Evolutionary conservation across 2,113 vertebrate genomes (phyloP), one percentile per base, ranked within the genome.

Genomic region (Sclerurus mexicanus): DNA sequence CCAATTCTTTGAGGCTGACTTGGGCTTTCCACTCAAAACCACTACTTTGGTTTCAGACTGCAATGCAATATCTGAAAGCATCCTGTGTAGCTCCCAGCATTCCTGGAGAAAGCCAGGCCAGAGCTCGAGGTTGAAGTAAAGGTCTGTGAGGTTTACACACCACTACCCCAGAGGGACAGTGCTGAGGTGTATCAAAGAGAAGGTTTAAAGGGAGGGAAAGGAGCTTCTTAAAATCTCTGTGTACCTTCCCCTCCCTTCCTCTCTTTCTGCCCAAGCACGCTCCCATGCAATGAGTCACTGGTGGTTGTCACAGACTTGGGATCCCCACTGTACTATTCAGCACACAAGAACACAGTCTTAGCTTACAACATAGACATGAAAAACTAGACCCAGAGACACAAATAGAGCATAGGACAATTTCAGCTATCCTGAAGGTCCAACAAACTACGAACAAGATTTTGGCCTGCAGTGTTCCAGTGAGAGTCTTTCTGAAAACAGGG

Each of bases 1-100:
- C 83, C 90, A 72, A 8, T 93, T 97, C 89, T 94, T 95, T 92
- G 95, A 95, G 95, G 52, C 88, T 80, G 90, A 93, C 93, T 78
- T 83, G 85, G 58, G 85, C 97, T 97, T 97, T 96, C 94, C 92
- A 94, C 81, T 96, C 53, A 0, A 77, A 91, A 93, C 82, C 81
- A 79, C 85, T 88, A 74, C 76, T 81, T 76, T 67, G 60, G 44
- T 59, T 91, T 96, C 86, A 72, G 75, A 91, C 66, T 67, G 72
- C 89, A 94, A 93, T n/a, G 64, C 55, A 89, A 14, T 92, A 90
- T 76, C 89, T 95, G 82, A 93, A 97, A 96, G 91, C 62, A 76
- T 83, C 82, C 67, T 81, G 14, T 55, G 73, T 90, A 77, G 85
- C 59, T 91, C 71, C 66, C 78, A 60, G 27, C 64, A 25, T 94